Evolutionary conservation across 2,797 vertebrate genomes (phyloP), one percentile per base, ranked within the genome.

Genomic region (Trachurus trachurus): DNA sequence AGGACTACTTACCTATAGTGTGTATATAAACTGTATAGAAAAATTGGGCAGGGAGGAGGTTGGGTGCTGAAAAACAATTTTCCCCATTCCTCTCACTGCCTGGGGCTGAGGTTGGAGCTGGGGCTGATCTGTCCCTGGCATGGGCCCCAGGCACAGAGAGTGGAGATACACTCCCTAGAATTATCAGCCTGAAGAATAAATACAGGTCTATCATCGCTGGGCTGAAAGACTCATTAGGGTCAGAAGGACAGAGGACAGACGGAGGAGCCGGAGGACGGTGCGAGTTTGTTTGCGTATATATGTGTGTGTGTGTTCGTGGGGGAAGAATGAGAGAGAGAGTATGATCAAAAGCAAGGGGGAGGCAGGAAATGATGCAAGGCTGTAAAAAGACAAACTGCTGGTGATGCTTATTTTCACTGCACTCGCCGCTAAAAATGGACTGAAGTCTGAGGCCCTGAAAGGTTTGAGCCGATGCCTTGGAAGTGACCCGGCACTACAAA

Each of bases 141-240:
- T 87, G 91, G 91, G 94, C 93, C 94, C 80, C 92, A 87, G 92
- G 94, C 93, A 82, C 65, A 47, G 87, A 93, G 94, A 86, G 83
- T 61, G 60, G 62, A 91, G 87, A 89, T 85, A 77, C 76, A 89
- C 82, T 88, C 87, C 90, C 91, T 87, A 85, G 89, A 88, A 91
- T 94, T 90, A 95, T 86, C 86, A 72, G 89, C 88, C 90, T 90
- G 76, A 71, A 94, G 94, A 94, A 94, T 94, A 96, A 96, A 96
- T 94, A 95, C 88, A 92, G 86, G 94, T 94, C 96, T 88, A 90
- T 96, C 95, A 93, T 90, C 83, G 80, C 93, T 93, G 90, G 89
- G 92, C 93, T 92, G 93, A 95, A 95, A 95, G 94, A 95, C 88
- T 96, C 95, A 96, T 96, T 96, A 96, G 93, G 92, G 94, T 92